Evolutionary conservation across 1,140 invertebrate species (phyloP).

Genomic region (Watersipora subatra): DNA sequence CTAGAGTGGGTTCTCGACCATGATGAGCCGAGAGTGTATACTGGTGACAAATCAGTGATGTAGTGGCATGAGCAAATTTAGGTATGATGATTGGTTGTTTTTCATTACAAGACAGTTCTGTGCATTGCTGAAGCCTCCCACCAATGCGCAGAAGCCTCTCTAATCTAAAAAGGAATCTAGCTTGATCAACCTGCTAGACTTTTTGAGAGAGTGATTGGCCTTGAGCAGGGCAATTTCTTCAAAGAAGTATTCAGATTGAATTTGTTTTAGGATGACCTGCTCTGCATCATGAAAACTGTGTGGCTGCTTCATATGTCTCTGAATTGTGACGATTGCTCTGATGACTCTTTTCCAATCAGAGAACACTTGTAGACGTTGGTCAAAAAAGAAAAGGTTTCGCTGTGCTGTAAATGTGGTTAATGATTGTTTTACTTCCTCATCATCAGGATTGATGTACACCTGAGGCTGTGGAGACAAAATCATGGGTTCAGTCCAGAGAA

Average conservation of each 20-base stretch:
- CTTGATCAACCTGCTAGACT: neutral
- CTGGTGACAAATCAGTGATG: neutral
- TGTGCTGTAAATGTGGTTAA: neutral
- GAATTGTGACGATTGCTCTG: neutral
- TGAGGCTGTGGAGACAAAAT: neutral
- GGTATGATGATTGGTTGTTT: constrained; percentile 4
- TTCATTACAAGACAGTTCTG: neutral
- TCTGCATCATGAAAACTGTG: neutral
- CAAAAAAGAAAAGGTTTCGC: neutral
- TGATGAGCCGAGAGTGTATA: neutral
- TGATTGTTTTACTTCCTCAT: neutral
- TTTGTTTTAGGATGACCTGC: neutral
- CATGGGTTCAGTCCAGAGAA: constrained; percentile 8
- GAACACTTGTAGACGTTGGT: neutral
- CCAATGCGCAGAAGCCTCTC: neutral
- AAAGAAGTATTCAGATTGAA: neutral
- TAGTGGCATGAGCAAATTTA: neutral
- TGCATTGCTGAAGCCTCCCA: neutral
- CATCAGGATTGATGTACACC: neutral
- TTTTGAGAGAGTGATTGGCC: neutral
- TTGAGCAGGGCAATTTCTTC: neutral
- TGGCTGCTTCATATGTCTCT: neutral
- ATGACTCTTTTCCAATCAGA: neutral
- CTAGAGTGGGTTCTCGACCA: neutral
- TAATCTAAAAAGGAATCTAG: neutral